phyloP scores from a whole-genome alignment of 2,797 vertebrate genomes.

The Myotis daubentonii region DNA sequence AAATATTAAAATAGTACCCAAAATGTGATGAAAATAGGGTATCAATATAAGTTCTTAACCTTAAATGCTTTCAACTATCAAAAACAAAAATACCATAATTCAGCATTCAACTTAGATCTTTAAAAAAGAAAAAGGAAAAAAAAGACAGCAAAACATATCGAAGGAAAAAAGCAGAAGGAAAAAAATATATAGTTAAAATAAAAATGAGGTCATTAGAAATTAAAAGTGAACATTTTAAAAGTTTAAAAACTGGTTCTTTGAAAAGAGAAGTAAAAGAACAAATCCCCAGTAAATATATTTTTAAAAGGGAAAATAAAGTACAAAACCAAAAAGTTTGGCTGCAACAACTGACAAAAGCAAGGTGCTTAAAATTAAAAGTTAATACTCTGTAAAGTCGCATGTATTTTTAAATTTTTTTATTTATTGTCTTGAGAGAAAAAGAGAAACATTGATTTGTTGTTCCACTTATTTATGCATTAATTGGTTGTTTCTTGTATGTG shows the following conservation, averaged over 20 bases:
- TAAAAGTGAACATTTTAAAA: background rate
- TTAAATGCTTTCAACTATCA: slow-evolving; percentile 32
- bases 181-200: background rate
- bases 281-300: background rate
- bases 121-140: background rate
- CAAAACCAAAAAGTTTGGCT: background rate
- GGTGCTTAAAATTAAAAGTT: background rate
- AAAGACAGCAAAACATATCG: background rate
- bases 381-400: background rate
- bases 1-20: background rate
- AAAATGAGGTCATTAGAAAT: background rate
- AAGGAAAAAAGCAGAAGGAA: background rate
- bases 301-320: background rate
- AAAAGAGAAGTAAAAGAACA: background rate
- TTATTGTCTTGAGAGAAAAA: background rate
- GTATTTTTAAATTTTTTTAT: background rate
- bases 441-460: background rate
- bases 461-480: background rate
- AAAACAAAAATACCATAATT: background rate
- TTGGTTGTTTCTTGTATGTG: background rate
- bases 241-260: background rate
- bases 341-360: background rate
- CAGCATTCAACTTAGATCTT: background rate
- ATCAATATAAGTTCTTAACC: background rate
- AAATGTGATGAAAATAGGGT: slow-evolving; percentile 7